phyloP scores from a whole-genome alignment of 2,888 invertebrate genomes.

The Craniophora ligustri region DNA sequence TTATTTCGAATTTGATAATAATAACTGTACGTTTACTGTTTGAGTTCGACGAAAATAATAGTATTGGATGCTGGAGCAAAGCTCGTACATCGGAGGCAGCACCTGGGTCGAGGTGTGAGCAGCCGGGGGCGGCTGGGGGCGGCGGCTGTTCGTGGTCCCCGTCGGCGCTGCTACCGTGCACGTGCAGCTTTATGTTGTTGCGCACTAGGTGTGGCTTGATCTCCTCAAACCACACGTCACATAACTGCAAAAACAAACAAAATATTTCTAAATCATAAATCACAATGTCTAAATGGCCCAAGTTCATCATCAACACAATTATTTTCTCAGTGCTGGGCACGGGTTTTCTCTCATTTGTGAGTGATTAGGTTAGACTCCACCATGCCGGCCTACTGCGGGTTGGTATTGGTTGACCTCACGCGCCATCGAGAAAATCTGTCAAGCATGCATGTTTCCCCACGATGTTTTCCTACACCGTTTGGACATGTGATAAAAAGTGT shows the following conservation, averaged over 20 bases:
- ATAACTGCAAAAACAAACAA: conserved; percentile 68
- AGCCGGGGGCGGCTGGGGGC: conserved; percentile 50
- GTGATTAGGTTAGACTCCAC: no score
- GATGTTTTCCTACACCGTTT: no score
- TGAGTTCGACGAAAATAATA: neutral
- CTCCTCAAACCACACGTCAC: conserved; percentile 85
- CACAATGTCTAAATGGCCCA: no score
- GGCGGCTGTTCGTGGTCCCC: conserved; percentile 61
- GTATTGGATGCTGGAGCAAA: conserved; percentile 47
- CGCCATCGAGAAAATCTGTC: no score
- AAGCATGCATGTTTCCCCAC: no score
- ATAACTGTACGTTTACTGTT: neutral
- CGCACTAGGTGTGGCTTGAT: conserved; percentile 81
- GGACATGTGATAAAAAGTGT: no score
- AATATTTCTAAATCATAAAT: neutral
- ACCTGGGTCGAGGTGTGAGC: conserved; percentile 83
- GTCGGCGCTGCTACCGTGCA: conserved; percentile 60
- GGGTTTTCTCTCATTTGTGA: no score
- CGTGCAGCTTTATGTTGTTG: conserved; percentile 82
- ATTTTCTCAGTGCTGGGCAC: no score
- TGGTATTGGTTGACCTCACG: no score
- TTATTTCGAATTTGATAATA: no score
- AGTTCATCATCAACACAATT: no score
- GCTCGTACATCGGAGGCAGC: conserved; percentile 82
- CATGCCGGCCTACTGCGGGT: no score